Evolutionary conservation across 1,140 invertebrate species (phyloP).

Genomic region (Bilobella aurantiaca): DNA sequence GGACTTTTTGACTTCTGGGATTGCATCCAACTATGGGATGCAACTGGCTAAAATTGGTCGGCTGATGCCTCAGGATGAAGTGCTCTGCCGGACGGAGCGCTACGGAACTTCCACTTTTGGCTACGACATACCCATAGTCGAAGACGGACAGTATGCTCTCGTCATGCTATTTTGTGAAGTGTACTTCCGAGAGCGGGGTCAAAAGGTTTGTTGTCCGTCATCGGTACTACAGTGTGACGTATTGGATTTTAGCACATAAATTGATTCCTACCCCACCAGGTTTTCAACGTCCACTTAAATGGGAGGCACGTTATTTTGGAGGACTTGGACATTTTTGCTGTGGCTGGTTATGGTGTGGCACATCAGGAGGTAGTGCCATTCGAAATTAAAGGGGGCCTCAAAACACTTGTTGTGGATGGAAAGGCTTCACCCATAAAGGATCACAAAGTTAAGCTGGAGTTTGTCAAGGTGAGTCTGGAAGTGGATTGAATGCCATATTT

Average conservation of each 20-base stretch:
- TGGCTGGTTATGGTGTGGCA: slow-evolving; percentile 80
- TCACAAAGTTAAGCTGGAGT: slow-evolving; percentile 75
- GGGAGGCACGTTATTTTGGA: slow-evolving; percentile 79
- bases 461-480: slow-evolving; percentile 56
- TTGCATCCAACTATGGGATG: slow-evolving; percentile 71
- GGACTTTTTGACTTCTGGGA: slow-evolving; percentile 68
- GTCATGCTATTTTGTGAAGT: slow-evolving; percentile 85
- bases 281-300: slow-evolving; percentile 87
- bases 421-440: slow-evolving; percentile 72
- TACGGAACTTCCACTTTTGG: slow-evolving; percentile 81
- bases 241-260: background rate
- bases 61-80: slow-evolving; percentile 63
- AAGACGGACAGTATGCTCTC: slow-evolving; percentile 77
- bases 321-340: slow-evolving; percentile 83
- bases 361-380: slow-evolving; percentile 88
- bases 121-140: slow-evolving; percentile 71
- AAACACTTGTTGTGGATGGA: slow-evolving; percentile 39
- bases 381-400: slow-evolving; percentile 49
- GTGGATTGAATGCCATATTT: background rate
- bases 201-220: slow-evolving; percentile 53
- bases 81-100: slow-evolving; percentile 78
- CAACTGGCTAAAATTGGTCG: slow-evolving; percentile 65
- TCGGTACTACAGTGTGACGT: too few relatives aligned
- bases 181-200: slow-evolving; percentile 75
- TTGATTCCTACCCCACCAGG: slow-evolving; percentile 43